A percentile compares a stretch with the other conserved stretches of the same genome.
These are phyloP conservation scores for Myotis myotis DNA, from an alignment of 2,797 vertebrate genomes.

Conservation along the genomic window DNA sequence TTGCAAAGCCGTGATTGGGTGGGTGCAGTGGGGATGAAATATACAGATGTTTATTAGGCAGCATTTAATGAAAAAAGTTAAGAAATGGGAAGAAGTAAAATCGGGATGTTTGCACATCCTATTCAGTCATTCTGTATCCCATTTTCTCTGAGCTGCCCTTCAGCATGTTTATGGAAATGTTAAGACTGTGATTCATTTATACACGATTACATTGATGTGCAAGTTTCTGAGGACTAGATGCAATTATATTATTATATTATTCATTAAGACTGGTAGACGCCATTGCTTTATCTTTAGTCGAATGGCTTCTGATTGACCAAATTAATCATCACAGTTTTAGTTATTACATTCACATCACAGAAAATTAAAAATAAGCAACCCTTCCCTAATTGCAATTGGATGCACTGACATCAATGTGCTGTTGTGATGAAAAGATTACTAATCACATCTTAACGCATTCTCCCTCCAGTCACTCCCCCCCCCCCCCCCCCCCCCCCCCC, in stretches of 20 bases:
- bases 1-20: constrained; percentile 3
- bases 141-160: neutral
- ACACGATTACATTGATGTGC: neutral
- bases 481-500: too few relatives aligned
- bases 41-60: neutral
- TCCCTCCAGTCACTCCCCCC: neutral
- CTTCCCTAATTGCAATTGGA: neutral
- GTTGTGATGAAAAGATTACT: constrained; percentile 27
- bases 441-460: neutral
- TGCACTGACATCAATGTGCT: neutral
- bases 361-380: constrained; percentile 49
- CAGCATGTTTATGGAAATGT: constrained; percentile 40
- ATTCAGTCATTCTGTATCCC: neutral
- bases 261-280: neutral
- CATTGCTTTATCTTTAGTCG: constrained; percentile 28
- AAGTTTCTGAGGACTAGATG: constrained; percentile 42
- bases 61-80: neutral
- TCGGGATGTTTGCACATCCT: neutral
- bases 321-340: constrained; percentile 57
- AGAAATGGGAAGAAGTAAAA: constrained; percentile 24
- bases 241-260: neutral
- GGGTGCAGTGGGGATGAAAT: neutral
- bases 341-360: constrained; percentile 35
- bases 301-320: constrained; percentile 48
- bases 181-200: constrained; percentile 14